Conservation (phyloP, 2,797 vertebrate genomes). For the Cheirogaleus major region DNA sequence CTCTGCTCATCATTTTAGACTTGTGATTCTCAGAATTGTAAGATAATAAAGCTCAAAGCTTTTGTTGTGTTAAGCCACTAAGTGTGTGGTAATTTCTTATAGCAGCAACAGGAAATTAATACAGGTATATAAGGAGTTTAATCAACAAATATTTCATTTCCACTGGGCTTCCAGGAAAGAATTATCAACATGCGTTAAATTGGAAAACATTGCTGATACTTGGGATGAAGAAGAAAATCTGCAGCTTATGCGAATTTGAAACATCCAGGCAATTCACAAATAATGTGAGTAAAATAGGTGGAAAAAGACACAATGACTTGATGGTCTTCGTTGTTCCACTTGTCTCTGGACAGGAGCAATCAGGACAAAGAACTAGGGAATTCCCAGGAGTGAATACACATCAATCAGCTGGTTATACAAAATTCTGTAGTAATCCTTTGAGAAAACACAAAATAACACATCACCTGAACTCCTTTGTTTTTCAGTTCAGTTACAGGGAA, state of each 20-base stretch:
- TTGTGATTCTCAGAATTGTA: not conserved
- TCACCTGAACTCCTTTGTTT: not conserved
- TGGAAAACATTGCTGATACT: not conserved
- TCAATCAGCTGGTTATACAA: not conserved
- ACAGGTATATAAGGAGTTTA: not conserved
- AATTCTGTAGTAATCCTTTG: not conserved
- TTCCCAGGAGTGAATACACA: accelerated
- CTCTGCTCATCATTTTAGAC: not conserved
- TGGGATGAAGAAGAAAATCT: not conserved
- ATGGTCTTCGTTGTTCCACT: not conserved
- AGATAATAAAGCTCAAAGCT: not conserved
- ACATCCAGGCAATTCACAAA: not conserved
- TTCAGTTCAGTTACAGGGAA: not conserved
- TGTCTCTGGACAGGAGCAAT: not conserved
- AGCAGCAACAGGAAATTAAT: not conserved
- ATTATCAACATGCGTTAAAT: not conserved
- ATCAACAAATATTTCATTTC: not conserved
- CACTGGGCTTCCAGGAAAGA: not conserved
- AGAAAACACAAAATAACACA: not conserved
- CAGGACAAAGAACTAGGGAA: not conserved
- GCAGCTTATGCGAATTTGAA: not conserved
- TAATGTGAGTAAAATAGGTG: not conserved
- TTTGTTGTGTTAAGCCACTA: not conserved
- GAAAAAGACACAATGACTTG: not conserved
- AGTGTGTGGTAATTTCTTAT: not conserved